Evolutionary conservation across 2,113 vertebrate genomes (phyloP).

Genomic region (Eclectus roratus): DNA sequence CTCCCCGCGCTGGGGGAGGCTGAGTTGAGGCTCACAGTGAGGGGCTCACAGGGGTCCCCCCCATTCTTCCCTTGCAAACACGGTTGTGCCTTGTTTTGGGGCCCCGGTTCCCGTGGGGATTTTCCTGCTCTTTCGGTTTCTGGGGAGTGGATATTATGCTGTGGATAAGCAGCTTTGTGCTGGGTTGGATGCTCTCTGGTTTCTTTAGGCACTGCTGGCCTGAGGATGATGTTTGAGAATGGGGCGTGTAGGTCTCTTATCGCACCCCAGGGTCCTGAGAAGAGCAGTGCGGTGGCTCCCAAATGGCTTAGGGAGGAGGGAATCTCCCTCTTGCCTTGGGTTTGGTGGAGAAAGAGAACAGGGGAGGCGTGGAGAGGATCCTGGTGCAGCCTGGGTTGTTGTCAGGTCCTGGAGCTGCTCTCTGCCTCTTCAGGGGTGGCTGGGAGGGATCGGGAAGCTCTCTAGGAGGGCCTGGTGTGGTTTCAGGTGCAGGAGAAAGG

Average conservation of each 20-base stretch:
- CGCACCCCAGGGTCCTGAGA: accelerated
- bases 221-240: accelerated
- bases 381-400: background rate
- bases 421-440: accelerated
- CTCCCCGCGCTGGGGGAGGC: background rate
- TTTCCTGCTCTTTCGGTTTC: no score
- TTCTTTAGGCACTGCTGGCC: background rate
- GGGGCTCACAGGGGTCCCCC: background rate
- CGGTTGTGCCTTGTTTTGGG: background rate
- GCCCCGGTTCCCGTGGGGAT: background rate
- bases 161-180: background rate
- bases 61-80: accelerated
- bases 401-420: no score
- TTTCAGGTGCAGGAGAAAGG: background rate
- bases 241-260: background rate
- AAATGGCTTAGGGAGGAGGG: background rate
- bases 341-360: background rate
- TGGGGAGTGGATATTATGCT: background rate
- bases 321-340: accelerated
- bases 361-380: background rate
- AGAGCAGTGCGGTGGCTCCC: background rate
- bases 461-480: accelerated
- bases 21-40: background rate
- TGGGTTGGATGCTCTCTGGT: background rate
- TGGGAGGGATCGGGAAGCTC: background rate